phyloP scores from a whole-genome alignment of 1,140 invertebrate species.

The Arctopsyche grandis region DNA sequence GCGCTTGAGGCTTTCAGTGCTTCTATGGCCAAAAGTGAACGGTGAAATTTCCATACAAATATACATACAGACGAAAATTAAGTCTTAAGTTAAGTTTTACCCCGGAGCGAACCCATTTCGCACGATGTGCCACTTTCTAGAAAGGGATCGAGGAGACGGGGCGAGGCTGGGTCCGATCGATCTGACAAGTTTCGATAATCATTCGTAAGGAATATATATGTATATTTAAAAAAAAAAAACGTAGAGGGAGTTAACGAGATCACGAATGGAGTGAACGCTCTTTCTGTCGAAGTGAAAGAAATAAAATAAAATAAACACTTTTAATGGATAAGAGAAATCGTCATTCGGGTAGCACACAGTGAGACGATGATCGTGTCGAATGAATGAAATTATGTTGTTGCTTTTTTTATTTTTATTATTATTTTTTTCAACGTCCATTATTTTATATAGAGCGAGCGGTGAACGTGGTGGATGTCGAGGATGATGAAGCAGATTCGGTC shows the following conservation, averaged over 20 bases:
- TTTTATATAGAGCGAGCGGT: background rate
- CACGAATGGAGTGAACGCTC: background rate
- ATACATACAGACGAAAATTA: slow-evolving; percentile 9
- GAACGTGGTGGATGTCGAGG: background rate
- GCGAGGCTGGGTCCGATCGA: background rate
- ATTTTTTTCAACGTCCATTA: background rate
- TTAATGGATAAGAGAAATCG: background rate
- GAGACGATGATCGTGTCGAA: background rate
- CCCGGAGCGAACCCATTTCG: background rate
- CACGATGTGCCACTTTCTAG: background rate
- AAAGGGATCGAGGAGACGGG: background rate
- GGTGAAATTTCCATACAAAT: slow-evolving; percentile 21
- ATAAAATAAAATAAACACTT: background rate
- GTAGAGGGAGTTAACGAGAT: background rate
- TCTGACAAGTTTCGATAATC: background rate
- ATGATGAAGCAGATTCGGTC: slow-evolving; percentile 1
- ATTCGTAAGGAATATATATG: too few species aligned
- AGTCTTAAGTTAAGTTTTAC: background rate
- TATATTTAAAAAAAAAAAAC: background rate
- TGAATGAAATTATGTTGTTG: slow-evolving; percentile 16
- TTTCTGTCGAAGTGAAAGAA: too few species aligned
- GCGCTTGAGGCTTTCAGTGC: background rate
- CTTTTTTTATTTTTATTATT: background rate
- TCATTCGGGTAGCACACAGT: background rate
- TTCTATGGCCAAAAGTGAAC: slow-evolving; percentile 24